A percentile compares a stretch with the other conserved stretches of the same genome.
phyloP scores from a whole-genome alignment of 2,888 invertebrate genomes.

The Apotomis turbidana region DNA sequence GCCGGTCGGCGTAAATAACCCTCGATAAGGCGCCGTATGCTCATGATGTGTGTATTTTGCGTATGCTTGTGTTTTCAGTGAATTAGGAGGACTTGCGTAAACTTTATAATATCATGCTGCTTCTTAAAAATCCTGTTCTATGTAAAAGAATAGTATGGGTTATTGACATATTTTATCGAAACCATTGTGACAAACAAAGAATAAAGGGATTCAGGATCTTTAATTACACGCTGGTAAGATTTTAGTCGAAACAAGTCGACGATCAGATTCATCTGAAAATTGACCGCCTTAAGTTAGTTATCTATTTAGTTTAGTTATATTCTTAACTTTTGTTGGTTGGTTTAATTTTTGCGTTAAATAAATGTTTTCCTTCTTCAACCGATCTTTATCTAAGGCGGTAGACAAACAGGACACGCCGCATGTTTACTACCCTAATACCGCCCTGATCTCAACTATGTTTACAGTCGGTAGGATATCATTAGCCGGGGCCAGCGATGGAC shows the following conservation, averaged over 20 bases:
- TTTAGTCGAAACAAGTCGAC: too few species aligned
- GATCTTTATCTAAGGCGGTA: conserved; percentile 14
- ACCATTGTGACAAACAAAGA: too few species aligned
- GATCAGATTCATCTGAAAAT: too few species aligned
- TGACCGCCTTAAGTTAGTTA: too few species aligned
- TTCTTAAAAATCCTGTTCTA: neutral
- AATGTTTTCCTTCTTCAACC: too few species aligned
- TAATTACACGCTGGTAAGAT: too few species aligned
- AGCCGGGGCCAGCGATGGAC: conserved; percentile 76
- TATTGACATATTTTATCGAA: too few species aligned
- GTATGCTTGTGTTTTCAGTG: conserved; percentile 5
- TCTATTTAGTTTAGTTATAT: too few species aligned
- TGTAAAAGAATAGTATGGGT: too few species aligned
- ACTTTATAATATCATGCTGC: neutral
- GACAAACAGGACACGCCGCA: conserved; percentile 25
- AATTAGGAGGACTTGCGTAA: neutral
- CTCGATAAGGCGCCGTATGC: conserved; percentile 60
- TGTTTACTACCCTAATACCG: conserved; percentile 24
- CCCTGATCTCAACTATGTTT: conserved; percentile 53
- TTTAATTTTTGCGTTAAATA: too few species aligned
- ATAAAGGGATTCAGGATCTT: too few species aligned
- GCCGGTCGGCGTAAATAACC: conserved; percentile 67
- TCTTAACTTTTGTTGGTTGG: too few species aligned
- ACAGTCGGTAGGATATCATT: conserved; percentile 72
- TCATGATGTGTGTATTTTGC: conserved; percentile 49